phyloP scores from a whole-genome alignment of 2,888 invertebrate genomes.

The Cantharis nigra region DNA sequence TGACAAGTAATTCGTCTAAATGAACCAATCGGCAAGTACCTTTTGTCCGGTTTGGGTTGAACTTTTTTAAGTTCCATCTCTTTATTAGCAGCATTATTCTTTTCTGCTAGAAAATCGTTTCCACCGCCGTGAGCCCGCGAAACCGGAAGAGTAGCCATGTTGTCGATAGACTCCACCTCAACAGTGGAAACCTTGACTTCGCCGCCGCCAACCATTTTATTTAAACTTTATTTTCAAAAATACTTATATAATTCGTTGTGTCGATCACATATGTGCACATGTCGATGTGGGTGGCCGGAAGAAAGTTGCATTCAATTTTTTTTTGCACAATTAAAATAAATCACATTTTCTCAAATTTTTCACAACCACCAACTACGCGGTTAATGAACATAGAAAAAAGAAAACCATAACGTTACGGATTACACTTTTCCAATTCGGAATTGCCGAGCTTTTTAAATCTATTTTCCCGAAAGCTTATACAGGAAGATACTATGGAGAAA shows the following conservation, averaged over 20 bases:
- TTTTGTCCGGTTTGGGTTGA: constrained; percentile 82
- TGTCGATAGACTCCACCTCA: constrained; percentile 84
- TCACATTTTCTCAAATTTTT: neutral
- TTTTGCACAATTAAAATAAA: neutral
- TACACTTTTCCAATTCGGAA: neutral
- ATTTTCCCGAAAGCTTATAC: constrained; percentile 34
- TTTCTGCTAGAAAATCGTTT: constrained; percentile 76
- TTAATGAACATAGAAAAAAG: neutral
- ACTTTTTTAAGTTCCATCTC: constrained; percentile 87
- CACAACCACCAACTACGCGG: neutral
- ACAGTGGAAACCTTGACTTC: constrained; percentile 89
- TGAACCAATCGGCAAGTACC: constrained; percentile 69
- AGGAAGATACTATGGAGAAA: constrained; percentile 37
- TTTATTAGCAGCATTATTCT: constrained; percentile 82
- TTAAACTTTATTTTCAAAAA: constrained; percentile 24
- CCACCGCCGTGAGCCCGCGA: constrained; percentile 73
- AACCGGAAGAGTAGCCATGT: constrained; percentile 87
- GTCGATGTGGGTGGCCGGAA: constrained; percentile 33
- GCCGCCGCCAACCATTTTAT: constrained; percentile 67
- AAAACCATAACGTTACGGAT: constrained; percentile 1
- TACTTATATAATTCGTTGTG: constrained; percentile 27
- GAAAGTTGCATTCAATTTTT: neutral
- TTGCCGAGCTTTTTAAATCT: constrained; percentile 25
- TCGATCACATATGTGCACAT: constrained; percentile 28
- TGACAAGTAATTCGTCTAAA: neutral